Conservation (phyloP, 2,113 vertebrate genomes). For the Brachirus orientalis region DNA sequence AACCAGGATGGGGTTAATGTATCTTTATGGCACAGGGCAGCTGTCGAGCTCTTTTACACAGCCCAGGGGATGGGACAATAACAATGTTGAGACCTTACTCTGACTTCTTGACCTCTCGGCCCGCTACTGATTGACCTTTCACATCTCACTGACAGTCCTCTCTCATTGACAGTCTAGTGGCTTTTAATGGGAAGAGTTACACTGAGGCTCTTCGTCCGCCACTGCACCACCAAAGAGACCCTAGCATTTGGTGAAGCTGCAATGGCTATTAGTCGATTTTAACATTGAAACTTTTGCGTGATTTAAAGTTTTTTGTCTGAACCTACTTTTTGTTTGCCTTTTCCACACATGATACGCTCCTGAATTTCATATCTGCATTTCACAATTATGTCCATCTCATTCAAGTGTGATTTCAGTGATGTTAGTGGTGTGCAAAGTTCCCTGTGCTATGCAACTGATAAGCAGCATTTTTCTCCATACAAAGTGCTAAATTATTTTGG, state of each 20-base stretch:
- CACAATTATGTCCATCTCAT: neutral
- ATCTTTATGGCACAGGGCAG: slow-evolving; percentile 64
- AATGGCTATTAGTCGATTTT: neutral
- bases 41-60: slow-evolving; percentile 62
- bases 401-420: neutral
- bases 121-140: slow-evolving; percentile 65
- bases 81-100: slow-evolving; percentile 58
- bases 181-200: slow-evolving; percentile 16
- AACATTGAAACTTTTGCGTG: neutral
- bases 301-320: neutral
- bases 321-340: neutral
- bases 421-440: no score
- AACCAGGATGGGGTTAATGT: slow-evolving; percentile 48
- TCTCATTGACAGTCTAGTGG: slow-evolving; percentile 43
- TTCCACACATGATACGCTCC: no score
- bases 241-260: neutral
- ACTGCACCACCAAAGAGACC: neutral
- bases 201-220: neutral
- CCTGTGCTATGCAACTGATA: neutral
- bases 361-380: no score
- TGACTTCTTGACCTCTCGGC: slow-evolving; percentile 61
- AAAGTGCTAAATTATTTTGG: no score
- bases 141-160: slow-evolving; percentile 49
- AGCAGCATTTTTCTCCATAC: no score
- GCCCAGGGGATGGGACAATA: slow-evolving; percentile 63